A percentile compares a stretch with the other conserved stretches of the same genome.
These are phyloP conservation scores for Pseudomyrmex cubaensis DNA, from an alignment of 1,140 invertebrate species.

Conservation along the genomic window DNA sequence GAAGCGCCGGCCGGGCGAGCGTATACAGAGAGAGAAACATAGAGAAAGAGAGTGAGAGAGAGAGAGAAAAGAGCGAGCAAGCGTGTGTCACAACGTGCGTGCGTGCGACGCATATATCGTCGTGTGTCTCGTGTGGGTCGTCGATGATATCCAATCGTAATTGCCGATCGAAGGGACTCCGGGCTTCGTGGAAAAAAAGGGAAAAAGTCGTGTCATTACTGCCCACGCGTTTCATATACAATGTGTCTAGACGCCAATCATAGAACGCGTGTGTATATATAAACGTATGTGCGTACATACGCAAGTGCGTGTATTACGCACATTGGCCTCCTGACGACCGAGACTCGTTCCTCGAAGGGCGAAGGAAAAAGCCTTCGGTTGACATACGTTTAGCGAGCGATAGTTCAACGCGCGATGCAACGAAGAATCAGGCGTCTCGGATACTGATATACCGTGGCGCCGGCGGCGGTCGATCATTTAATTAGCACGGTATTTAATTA, in stretches of 20 bases:
- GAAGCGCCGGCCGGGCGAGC: constrained; percentile 76
- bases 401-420: constrained; percentile 10
- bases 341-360: constrained; percentile 17
- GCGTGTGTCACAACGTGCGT: constrained; percentile 49
- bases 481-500: constrained; percentile 53
- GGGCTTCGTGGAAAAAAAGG: constrained; percentile 43
- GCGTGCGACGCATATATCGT: not conserved
- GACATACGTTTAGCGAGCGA: constrained; percentile 30
- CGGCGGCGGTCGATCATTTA: constrained; percentile 18
- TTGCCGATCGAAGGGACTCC: constrained; percentile 33
- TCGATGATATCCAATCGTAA: constrained; percentile 45
- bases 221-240: constrained; percentile 34
- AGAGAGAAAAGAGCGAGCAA: too few species aligned
- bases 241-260: constrained; percentile 70
- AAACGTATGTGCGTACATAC: constrained; percentile 3
- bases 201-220: constrained; percentile 40
- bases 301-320: constrained; percentile 9
- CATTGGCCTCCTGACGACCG: not conserved
- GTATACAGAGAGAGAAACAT: constrained; percentile 26
- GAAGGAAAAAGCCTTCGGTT: constrained; percentile 17
- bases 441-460: not conserved
- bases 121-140: not conserved
- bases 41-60: not conserved
- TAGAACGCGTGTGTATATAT: constrained; percentile 55
- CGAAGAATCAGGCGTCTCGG: not conserved